Evolutionary conservation across 2,888 invertebrate genomes (phyloP).

Genomic region (Masnerella sp.): DNA sequence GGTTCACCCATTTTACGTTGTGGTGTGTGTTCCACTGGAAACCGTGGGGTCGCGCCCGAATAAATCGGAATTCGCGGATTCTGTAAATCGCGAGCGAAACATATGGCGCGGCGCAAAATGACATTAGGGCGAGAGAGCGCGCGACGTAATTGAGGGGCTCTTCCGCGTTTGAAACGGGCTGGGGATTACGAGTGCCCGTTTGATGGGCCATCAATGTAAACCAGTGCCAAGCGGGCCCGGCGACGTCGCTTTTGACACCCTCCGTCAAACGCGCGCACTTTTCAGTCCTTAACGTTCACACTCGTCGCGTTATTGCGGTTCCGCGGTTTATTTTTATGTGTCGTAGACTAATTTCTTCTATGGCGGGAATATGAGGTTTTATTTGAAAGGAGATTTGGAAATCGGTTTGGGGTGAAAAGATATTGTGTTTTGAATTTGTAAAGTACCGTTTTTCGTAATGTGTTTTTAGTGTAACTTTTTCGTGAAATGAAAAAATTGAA

Average conservation of each 20-base stretch:
- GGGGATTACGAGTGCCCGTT: constrained; percentile 69
- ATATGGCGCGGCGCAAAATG: constrained; percentile 60
- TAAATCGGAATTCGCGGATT: constrained; percentile 52
- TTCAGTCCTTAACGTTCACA: constrained; percentile 57
- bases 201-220: constrained; percentile 73
- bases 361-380: no score
- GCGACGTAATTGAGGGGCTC: constrained; percentile 51
- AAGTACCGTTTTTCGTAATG: no score
- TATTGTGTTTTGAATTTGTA: no score
- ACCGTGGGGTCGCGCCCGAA: constrained; percentile 60
- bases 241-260: constrained; percentile 44
- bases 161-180: constrained; percentile 65
- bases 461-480: no score
- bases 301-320: constrained; percentile 45
- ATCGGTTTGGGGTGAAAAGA: no score
- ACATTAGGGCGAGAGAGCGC: constrained; percentile 48
- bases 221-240: constrained; percentile 69
- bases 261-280: constrained; percentile 48
- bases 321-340: constrained; percentile 29
- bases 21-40: no score
- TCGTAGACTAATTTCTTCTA: constrained; percentile 20
- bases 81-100: constrained; percentile 52
- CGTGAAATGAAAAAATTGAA: no score
- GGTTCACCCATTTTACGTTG: no score
- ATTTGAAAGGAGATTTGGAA: no score